phyloP scores from a whole-genome alignment of 2,888 invertebrate genomes.

The Ferdinandea cuprea region DNA sequence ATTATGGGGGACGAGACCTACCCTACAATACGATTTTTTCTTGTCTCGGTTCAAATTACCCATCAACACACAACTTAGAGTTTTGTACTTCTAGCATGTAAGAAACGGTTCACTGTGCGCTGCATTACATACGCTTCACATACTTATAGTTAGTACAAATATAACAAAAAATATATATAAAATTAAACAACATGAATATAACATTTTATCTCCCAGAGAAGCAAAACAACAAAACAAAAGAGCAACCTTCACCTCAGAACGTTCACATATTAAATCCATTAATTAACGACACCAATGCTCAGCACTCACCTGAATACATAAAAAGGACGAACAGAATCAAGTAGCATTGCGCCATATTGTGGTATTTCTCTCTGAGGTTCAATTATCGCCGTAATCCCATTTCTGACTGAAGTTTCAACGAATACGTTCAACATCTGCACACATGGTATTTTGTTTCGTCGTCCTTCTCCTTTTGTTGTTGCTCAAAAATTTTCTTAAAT shows the following conservation, averaged over 20 bases:
- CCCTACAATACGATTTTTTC: no score
- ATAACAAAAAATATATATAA: no score
- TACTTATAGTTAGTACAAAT: no score
- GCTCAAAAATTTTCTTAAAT: background rate
- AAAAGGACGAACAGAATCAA: conserved; percentile 71
- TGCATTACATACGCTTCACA: no score
- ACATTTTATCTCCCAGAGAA: conserved; percentile 12
- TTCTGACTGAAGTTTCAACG: conserved; percentile 59
- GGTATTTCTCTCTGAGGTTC: conserved; percentile 68
- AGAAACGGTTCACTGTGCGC: no score
- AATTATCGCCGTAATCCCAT: conserved; percentile 74
- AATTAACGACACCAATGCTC: conserved; percentile 28
- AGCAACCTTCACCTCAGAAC: background rate
- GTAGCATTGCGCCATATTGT: conserved; percentile 74
- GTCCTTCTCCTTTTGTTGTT: conserved; percentile 16
- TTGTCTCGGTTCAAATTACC: no score
- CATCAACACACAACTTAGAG: no score
- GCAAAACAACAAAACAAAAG: background rate
- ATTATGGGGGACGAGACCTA: no score
- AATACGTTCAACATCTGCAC: conserved; percentile 68
- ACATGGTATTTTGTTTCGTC: conserved; percentile 53
- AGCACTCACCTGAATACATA: conserved; percentile 72
- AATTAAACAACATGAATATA: conserved; percentile 12
- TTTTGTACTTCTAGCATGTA: no score
- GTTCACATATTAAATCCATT: conserved; percentile 36